phyloP scores from a whole-genome alignment of 2,888 invertebrate species.

The Drosophila bunnanda region DNA sequence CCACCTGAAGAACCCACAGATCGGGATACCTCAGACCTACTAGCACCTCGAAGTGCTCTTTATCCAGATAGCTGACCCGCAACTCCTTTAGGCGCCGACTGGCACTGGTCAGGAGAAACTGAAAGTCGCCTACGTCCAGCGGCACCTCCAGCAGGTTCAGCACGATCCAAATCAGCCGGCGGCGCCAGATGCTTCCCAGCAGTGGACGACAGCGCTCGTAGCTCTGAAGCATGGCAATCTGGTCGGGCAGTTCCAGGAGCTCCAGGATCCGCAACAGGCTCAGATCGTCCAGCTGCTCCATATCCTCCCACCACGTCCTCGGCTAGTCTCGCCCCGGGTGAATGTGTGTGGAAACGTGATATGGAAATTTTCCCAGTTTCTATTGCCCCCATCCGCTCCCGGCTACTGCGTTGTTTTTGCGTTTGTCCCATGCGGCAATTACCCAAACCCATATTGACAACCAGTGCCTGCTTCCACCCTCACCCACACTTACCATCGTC shows the following conservation, averaged over 20 bases:
- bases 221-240: constrained; percentile 62
- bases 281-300: constrained; percentile 68
- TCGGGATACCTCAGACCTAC: constrained; percentile 53
- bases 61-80: constrained; percentile 49
- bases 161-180: constrained; percentile 45
- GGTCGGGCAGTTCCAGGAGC: constrained; percentile 55
- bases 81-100: constrained; percentile 37
- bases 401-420: constrained; percentile 29
- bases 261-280: constrained; percentile 56
- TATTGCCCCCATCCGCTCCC: constrained; percentile 3
- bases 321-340: neutral
- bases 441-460: neutral
- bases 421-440: constrained; percentile 4
- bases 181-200: constrained; percentile 60
- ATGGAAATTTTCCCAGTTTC: constrained; percentile 11
- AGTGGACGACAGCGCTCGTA: constrained; percentile 49
- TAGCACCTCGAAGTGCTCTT: constrained; percentile 52
- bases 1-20: constrained; percentile 57
- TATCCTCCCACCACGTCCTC: constrained; percentile 17
- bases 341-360: constrained; percentile 13
- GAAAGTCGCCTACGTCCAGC: constrained; percentile 41
- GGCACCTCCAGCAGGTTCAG: constrained; percentile 61
- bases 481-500: constrained; percentile 82
- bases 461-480: neutral
- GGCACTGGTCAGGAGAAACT: constrained; percentile 39